Evolutionary conservation across 2,797 vertebrate genomes (phyloP), one percentile per base, ranked within the genome.

Genomic region (Synaphobranchus kaupii): DNA sequence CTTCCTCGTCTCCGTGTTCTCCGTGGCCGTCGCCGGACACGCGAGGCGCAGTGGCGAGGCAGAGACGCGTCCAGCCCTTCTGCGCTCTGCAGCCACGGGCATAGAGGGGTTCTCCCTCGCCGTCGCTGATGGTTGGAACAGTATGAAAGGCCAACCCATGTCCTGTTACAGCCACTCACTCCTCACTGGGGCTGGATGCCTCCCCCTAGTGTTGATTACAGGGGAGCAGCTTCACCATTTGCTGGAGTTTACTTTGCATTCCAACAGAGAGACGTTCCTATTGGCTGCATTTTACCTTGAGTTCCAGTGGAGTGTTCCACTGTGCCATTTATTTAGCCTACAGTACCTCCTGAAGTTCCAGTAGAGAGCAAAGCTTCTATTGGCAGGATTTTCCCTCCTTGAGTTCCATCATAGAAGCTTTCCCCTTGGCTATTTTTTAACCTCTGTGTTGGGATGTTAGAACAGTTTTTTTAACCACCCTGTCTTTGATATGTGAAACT

Each of bases 1-100:
- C 89, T 92, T 93, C 93, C 92, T 90, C 92, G 94, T 93, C 94
- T 93, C 87, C 87, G 20, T 87, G 34, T 85, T 90, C 68, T 22
- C 83, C 12, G 12, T 12, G 60, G 48, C 71, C 31, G 25, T 54
- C 20, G 39, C 44, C 52, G 81, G 54, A 50, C 34, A 3, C 31
- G 73, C 63, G 54, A 80, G 39, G 2, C 39, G 39, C 47, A 56
- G 52, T 73, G 13, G 52, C 39, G 84, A 34, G 28, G n/a, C 63
- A 31, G 13, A 73, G 63, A 15, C 22, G 39, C 39, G 39, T 66
- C 17, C 22, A 76, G 31, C 2, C 71, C 15, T 83, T 8, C 66
- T 68, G 66, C n/a, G 25, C n/a, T 28, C n/a, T 4, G 80, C 8
- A 54, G 1, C 10, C 22, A 20, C 78, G 22, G 44, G 7, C 20